Conservation (phyloP, 1,140 invertebrate species). For the Pogonognathellus flavescens region DNA sequence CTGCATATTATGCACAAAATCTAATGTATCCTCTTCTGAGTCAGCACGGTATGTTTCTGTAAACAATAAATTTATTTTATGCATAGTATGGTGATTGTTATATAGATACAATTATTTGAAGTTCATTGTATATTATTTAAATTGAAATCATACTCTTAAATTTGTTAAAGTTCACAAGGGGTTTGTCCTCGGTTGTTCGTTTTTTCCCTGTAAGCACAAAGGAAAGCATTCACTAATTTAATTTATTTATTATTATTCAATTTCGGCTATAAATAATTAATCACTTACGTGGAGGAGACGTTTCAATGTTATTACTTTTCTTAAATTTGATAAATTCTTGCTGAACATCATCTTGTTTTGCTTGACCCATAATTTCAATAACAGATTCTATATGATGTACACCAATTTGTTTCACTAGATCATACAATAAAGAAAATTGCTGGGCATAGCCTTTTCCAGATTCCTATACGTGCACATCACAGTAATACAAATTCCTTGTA, state of each 20-base stretch:
- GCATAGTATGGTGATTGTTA: not conserved
- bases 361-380: not conserved
- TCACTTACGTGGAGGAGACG: not conserved
- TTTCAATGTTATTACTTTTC: not conserved
- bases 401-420: not conserved
- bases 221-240: not conserved
- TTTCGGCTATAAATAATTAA: too few species aligned
- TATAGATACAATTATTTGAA: too few species aligned
- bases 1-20: conserved; percentile 39
- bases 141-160: not conserved
- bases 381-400: not conserved
- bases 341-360: not conserved
- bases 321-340: conserved; percentile 13
- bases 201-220: not conserved
- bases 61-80: not conserved
- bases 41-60: not conserved
- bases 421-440: conserved; percentile 5
- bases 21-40: not conserved
- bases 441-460: not conserved
- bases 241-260: not conserved
- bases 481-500: too few species aligned
- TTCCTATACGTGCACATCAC: too few species aligned
- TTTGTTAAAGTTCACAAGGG: not conserved
- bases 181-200: not conserved
- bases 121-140: not conserved